Conservation (phyloP, 37 sponge, comb jelly and placozoan genomes). For the Halisarca cf. caerulea region DNA sequence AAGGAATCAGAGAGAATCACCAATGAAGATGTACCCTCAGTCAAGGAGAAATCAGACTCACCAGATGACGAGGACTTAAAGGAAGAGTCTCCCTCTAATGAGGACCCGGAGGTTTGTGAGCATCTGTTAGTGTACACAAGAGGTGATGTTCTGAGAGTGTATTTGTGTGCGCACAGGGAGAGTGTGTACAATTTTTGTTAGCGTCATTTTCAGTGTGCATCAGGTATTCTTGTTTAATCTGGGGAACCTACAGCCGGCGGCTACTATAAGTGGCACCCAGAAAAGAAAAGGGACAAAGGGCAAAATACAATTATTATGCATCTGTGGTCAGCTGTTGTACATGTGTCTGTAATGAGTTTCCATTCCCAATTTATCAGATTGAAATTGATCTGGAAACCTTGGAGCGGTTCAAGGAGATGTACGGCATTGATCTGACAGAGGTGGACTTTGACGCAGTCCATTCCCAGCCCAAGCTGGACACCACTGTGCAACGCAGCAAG, state of each 20-base stretch:
- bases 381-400: slow-evolving; percentile 17
- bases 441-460: slow-evolving; percentile 10
- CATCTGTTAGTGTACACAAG: not conserved
- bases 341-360: too few relatives aligned
- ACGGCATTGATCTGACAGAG: slow-evolving; percentile 16
- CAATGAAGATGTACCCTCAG: not conserved
- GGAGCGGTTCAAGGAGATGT: slow-evolving; percentile 12
- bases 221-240: too few relatives aligned
- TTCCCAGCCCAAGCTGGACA: slow-evolving; percentile 47
- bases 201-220: too few relatives aligned
- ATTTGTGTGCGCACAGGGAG: too few relatives aligned
- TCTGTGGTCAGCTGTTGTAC: too few relatives aligned
- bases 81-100: not conserved
- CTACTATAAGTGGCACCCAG: too few relatives aligned
- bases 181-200: too few relatives aligned
- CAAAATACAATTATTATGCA: too few relatives aligned
- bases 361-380: not conserved
- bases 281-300: too few relatives aligned
- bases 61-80: not conserved
- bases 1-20: not conserved
- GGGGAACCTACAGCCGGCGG: too few relatives aligned
- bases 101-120: not conserved
- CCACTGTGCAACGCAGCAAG: slow-evolving; percentile 50
- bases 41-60: slow-evolving; percentile 4
- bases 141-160: too few relatives aligned